Evolutionary conservation across 2,888 invertebrate genomes (phyloP).

Genomic region (Siphonodentalium dalli): DNA sequence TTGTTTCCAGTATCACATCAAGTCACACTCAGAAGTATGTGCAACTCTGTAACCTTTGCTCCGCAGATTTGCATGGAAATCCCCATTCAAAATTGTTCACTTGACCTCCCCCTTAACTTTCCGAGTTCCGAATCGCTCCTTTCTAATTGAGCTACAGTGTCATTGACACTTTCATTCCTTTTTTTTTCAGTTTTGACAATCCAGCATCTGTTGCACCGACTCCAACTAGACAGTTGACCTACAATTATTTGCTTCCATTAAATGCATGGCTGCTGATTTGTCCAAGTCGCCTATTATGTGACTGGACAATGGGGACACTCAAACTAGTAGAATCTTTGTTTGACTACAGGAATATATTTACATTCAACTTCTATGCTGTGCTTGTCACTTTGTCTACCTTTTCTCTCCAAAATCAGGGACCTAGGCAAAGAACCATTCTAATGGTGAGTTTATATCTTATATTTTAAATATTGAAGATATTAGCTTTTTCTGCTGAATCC

Average conservation of each 20-base stretch:
- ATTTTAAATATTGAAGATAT: no score
- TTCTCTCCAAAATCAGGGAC: constrained; percentile 40
- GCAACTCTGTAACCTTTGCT: no score
- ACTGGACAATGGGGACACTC: constrained; percentile 98
- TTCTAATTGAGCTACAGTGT: no score
- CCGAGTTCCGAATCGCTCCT: no score
- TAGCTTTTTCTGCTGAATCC: no score
- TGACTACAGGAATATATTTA: constrained; percentile 84
- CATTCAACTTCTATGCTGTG: constrained; percentile 74
- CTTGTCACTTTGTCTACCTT: constrained; percentile 49
- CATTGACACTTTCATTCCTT: background rate
- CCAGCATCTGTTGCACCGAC: constrained; percentile 89
- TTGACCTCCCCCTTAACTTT: no score
- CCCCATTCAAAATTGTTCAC: no score
- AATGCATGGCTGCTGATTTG: constrained; percentile 89
- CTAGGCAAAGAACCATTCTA: constrained; percentile 71
- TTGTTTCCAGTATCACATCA: no score
- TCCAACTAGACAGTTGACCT: constrained; percentile 87
- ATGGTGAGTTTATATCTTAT: constrained; percentile 70
- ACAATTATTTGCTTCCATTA: constrained; percentile 88
- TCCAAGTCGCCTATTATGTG: constrained; percentile 91
- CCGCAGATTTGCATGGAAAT: no score
- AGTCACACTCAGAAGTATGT: no score
- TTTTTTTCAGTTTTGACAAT: constrained; percentile 83
- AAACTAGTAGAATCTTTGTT: constrained; percentile 81